A percentile compares a stretch with the other conserved stretches of the same genome.
phyloP scores from a whole-genome alignment of 2,888 invertebrate species.

The Cataglyphis altisquamis region DNA sequence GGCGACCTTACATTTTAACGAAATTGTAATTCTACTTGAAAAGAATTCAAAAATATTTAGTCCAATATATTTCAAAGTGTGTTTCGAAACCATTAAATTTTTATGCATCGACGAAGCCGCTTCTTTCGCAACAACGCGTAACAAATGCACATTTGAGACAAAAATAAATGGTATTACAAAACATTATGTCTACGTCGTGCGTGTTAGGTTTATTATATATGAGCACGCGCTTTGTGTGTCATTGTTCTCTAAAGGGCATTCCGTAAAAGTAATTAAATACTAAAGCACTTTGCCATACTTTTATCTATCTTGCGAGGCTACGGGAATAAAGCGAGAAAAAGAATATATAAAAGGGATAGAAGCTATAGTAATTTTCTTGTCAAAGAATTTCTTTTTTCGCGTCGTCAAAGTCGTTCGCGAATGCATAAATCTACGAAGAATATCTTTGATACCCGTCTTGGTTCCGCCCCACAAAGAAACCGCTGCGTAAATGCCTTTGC shows the following conservation, averaged over 20 bases:
- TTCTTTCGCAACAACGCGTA: not conserved
- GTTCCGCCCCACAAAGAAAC: not conserved
- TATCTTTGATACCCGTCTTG: not conserved
- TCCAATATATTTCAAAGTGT: not conserved
- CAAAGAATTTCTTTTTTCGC: not conserved
- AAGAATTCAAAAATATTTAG: not conserved
- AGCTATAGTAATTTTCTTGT: not conserved
- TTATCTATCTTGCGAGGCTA: not conserved
- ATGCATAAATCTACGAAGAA: not conserved
- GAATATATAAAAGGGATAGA: not conserved
- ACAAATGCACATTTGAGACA: not conserved
- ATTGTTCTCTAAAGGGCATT: conserved; percentile 34
- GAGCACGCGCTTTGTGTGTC: not conserved
- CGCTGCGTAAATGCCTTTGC: not conserved
- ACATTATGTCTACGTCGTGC: not conserved
- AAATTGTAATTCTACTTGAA: not conserved
- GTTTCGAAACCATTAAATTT: not conserved
- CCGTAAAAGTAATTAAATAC: conserved; percentile 20
- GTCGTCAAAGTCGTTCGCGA: not conserved
- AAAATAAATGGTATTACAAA: not conserved
- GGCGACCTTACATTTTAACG: not conserved
- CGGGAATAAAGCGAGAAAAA: not conserved
- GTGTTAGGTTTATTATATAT: conserved; percentile 13
- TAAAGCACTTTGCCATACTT: not conserved
- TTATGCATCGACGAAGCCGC: not conserved